Conservation (phyloP, 2,113 vertebrate genomes). For the Amblyopsis rosae region DNA sequence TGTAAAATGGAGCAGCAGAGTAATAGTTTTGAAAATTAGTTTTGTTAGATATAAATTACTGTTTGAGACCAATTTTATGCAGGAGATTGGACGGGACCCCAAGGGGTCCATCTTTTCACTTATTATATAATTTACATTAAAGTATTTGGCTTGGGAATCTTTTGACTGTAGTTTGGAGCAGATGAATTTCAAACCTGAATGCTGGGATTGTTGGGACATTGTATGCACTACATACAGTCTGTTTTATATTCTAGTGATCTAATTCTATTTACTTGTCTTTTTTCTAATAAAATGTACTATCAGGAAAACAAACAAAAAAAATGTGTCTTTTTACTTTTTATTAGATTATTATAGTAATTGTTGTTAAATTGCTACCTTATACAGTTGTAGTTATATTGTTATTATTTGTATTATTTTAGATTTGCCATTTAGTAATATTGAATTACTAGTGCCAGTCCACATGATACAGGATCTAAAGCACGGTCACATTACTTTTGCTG, state of each 20-base stretch:
- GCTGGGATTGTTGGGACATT: constrained; percentile 12
- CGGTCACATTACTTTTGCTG: too few relatives aligned
- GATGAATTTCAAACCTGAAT: constrained; percentile 32
- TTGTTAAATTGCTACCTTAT: not conserved
- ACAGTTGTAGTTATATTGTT: not conserved
- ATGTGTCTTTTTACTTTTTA: constrained; percentile 1
- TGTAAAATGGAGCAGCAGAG: constrained; percentile 36
- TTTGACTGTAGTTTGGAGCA: constrained; percentile 31
- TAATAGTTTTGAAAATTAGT: constrained; percentile 53
- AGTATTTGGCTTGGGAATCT: constrained; percentile 52
- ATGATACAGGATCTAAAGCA: too few relatives aligned
- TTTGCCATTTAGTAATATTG: too few relatives aligned
- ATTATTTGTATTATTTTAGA: constrained; percentile 34
- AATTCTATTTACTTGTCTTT: constrained; percentile 20
- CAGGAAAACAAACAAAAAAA: constrained; percentile 17
- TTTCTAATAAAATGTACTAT: constrained; percentile 52
- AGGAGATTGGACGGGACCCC: constrained; percentile 58
- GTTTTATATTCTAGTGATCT: constrained; percentile 27
- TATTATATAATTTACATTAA: constrained; percentile 46
- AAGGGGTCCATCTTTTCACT: constrained; percentile 38
- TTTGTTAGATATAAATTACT: constrained; percentile 61
- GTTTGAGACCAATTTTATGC: constrained; percentile 61
- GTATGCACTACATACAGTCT: constrained; percentile 14
- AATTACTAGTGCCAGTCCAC: too few relatives aligned
- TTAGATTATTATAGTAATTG: constrained; percentile 1